phyloP scores from a whole-genome alignment of 2,113 vertebrate genomes.

The Oryzias woworae region DNA sequence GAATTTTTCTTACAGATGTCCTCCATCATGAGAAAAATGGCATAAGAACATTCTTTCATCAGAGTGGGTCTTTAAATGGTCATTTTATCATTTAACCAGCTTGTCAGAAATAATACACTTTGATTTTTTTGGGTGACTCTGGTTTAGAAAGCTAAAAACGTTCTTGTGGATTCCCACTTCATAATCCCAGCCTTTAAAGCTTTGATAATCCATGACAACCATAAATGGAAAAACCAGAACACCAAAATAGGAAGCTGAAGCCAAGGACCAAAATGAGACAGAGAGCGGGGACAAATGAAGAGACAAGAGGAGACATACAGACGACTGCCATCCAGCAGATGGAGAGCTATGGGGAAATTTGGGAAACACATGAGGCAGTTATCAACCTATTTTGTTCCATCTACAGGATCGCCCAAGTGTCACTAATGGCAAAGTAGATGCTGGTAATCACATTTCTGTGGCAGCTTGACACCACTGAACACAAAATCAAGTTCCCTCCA shows the following conservation, averaged over 20 bases:
- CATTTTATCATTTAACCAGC: no score
- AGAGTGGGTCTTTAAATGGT: no score
- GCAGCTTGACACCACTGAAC: conserved; percentile 64
- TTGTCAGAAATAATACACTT: no score
- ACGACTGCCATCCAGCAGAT: conserved; percentile 67
- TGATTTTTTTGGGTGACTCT: no score
- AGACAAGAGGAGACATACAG: conserved; percentile 63
- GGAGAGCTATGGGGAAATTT: conserved; percentile 72
- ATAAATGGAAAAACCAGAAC: conserved; percentile 29
- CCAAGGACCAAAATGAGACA: conserved; percentile 13
- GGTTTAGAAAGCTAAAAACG: no score
- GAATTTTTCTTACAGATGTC: no score
- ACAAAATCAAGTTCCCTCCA: conserved; percentile 74
- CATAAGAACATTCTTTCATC: no score
- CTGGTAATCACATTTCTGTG: conserved; percentile 77
- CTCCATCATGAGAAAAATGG: no score
- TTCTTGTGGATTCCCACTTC: no score
- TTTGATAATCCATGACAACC: conserved; percentile 2
- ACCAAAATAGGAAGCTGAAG: conserved; percentile 6
- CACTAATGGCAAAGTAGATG: conserved; percentile 74
- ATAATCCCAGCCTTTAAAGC: conserved; percentile 27
- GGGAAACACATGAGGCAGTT: conserved; percentile 76
- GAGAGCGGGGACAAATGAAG: conserved; percentile 41
- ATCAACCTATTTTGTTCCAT: conserved; percentile 74
- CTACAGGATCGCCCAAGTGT: conserved; percentile 69